phyloP scores from a whole-genome alignment of 2,888 invertebrate species.

The Chelonus formosanus region DNA sequence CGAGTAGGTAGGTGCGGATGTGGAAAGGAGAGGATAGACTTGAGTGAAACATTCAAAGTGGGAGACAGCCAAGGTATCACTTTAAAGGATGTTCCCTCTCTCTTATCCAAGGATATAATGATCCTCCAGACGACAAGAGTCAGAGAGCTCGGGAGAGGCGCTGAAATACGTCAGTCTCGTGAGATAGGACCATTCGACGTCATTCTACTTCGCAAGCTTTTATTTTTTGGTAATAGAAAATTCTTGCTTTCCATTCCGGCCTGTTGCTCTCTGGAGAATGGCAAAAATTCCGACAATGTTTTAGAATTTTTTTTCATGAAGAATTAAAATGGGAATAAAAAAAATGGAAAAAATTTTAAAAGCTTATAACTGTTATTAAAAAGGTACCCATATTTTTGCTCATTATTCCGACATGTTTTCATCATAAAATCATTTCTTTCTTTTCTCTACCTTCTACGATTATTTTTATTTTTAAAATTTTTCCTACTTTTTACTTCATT shows the following conservation, averaged over 20 bases:
- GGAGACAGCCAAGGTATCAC: conserved; percentile 33
- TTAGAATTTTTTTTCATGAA: neutral
- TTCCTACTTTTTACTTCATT: conserved; percentile 9
- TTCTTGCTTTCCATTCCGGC: conserved; percentile 17
- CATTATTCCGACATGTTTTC: neutral
- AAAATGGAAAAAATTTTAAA: neutral
- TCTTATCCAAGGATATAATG: conserved; percentile 53
- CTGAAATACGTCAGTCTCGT: conserved; percentile 10
- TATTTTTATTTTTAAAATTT: too few relatives aligned
- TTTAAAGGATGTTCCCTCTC: conserved; percentile 49
- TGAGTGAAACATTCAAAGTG: conserved; percentile 15
- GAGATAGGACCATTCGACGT: conserved; percentile 11
- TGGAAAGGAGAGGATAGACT: conserved; percentile 23
- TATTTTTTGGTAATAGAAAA: conserved; percentile 15
- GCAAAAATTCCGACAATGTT: conserved; percentile 14
- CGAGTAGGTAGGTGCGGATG: conserved; percentile 43
- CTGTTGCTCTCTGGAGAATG: conserved; percentile 26
- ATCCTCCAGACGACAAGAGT: conserved; percentile 38
- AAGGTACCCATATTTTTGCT: conserved; percentile 3
- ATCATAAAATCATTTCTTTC: too few relatives aligned
- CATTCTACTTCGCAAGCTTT: conserved; percentile 9
- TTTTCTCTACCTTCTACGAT: too few relatives aligned
- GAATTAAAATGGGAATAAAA: conserved; percentile 1
- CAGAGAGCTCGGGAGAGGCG: conserved; percentile 3
- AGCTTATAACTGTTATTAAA: conserved; percentile 9